phyloP scores from a whole-genome alignment of 2,797 vertebrate genomes.

The Ataeniobius toweri region DNA sequence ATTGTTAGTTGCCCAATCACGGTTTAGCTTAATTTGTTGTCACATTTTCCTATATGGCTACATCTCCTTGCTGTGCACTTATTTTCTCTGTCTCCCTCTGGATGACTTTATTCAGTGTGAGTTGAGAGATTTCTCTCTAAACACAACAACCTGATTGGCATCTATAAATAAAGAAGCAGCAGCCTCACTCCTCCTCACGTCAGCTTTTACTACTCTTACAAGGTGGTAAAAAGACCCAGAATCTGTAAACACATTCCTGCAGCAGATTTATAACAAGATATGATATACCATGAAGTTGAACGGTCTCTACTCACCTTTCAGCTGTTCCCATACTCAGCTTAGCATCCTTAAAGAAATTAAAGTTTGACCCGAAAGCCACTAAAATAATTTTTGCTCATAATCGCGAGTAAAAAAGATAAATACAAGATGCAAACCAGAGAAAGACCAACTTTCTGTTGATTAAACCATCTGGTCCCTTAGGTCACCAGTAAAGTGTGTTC shows the following conservation, averaged over 20 bases:
- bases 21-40: conserved; percentile 21
- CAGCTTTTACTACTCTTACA: conserved; percentile 11
- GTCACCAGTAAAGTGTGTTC: conserved; percentile 37
- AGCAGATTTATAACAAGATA: conserved; percentile 1
- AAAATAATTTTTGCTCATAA: conserved; percentile 21
- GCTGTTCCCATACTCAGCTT: conserved; percentile 79
- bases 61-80: conserved; percentile 13
- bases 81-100: conserved; percentile 9
- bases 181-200: conserved; percentile 26
- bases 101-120: conserved; percentile 51
- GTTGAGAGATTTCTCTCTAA: conserved; percentile 50
- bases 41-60: conserved; percentile 18
- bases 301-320: conserved; percentile 78
- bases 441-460: conserved; percentile 21
- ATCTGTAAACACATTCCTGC: conserved; percentile 2
- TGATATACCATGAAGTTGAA: conserved; percentile 8
- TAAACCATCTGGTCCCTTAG: conserved; percentile 27
- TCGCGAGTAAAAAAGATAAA: conserved; percentile 17
- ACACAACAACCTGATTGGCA: conserved; percentile 44
- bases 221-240: conserved; percentile 4
- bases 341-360: conserved; percentile 63
- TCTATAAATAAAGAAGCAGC: conserved; percentile 19
- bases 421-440: conserved; percentile 20
- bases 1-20: background rate
- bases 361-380: conserved; percentile 34